Conservation (phyloP, 2,888 invertebrate genomes). For the Macropis europaea region DNA sequence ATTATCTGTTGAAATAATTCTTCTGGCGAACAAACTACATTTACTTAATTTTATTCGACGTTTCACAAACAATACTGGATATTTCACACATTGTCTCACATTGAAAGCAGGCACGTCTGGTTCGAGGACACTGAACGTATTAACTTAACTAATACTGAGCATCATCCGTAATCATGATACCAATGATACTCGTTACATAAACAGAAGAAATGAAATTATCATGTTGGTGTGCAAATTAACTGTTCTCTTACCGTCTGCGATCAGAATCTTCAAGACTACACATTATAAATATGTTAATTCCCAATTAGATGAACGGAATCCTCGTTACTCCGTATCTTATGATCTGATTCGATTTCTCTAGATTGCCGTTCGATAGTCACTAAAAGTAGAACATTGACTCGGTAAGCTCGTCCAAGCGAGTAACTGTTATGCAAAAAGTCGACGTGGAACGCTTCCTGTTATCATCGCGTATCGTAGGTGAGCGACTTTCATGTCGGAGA, state of each 20-base stretch:
- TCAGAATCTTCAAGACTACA: neutral
- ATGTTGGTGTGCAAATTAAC: too few relatives aligned
- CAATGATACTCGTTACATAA: too few relatives aligned
- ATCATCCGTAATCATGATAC: too few relatives aligned
- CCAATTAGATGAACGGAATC: neutral
- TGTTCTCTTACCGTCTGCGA: neutral
- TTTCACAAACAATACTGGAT: too few relatives aligned
- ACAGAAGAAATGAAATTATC: too few relatives aligned
- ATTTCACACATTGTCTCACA: too few relatives aligned
- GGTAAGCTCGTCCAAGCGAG: neutral
- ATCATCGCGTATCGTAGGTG: neutral
- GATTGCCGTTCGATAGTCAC: neutral
- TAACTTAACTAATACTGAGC: too few relatives aligned
- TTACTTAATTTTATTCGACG: too few relatives aligned
- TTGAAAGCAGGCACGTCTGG: too few relatives aligned
- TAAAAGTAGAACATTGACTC: slow-evolving; percentile 29
- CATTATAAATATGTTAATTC: neutral
- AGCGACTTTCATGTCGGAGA: neutral
- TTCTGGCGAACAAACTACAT: too few relatives aligned
- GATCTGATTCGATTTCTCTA: neutral
- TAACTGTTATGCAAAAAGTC: slow-evolving; percentile 16
- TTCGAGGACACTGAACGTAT: too few relatives aligned
- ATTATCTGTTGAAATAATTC: too few relatives aligned
- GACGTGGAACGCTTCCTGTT: slow-evolving; percentile 21
- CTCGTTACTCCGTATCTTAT: neutral